Percentiles rank a stretch among this genome's conserved stretches.
Evolutionary conservation across 1,140 invertebrate genomes (phyloP).

Genomic region (Holcopasites calliopsidis): DNA sequence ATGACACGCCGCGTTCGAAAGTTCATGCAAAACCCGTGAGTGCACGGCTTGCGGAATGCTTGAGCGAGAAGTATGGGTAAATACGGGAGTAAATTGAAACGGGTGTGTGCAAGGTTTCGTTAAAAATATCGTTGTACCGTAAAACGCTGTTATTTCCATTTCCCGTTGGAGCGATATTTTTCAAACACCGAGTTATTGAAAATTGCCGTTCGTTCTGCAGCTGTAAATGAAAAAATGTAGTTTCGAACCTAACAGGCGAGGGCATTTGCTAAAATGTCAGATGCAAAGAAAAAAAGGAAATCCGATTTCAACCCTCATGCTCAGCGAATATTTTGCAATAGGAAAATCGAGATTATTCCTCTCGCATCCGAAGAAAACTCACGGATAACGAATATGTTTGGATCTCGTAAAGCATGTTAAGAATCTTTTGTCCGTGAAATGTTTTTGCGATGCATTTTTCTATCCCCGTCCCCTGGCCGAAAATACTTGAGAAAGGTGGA

Average conservation of each 20-base stretch:
- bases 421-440: neutral
- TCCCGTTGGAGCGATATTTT: too few relatives aligned
- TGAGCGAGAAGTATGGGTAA: neutral
- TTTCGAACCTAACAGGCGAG: too few relatives aligned
- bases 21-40: neutral
- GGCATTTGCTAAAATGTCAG: too few relatives aligned
- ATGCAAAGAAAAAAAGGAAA: too few relatives aligned
- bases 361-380: too few relatives aligned
- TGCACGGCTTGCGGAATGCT: neutral
- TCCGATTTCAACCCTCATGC: too few relatives aligned
- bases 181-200: too few relatives aligned
- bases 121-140: neutral
- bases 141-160: conserved; percentile 9
- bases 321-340: too few relatives aligned
- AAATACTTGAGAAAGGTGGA: conserved; percentile 32
- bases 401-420: neutral
- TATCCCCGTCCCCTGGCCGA: neutral
- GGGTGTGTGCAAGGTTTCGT: neutral
- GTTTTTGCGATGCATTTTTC: conserved; percentile 21
- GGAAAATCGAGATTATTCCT: neutral
- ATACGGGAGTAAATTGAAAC: conserved; percentile 5
- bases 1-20: neutral
- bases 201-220: too few relatives aligned
- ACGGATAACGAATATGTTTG: neutral
- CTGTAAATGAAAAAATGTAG: too few relatives aligned